Evolutionary conservation across 2,797 vertebrate species (phyloP).

Genomic region (Phalloptychus januarius): DNA sequence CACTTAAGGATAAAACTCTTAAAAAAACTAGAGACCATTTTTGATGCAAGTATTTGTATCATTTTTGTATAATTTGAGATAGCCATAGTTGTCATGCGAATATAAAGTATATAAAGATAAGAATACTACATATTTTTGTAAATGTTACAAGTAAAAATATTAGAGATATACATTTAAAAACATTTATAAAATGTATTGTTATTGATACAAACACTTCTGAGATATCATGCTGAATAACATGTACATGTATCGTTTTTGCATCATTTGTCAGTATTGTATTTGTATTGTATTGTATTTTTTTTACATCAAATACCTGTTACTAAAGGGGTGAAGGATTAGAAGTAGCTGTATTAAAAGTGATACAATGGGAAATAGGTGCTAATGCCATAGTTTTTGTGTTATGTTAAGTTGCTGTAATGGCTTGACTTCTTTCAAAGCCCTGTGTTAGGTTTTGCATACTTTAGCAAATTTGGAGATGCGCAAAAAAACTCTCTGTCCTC

Average conservation of each 20-base stretch:
- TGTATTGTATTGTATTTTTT: too few species aligned
- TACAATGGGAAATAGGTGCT: neutral
- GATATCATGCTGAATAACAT: neutral
- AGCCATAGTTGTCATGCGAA: neutral
- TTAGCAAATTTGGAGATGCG: neutral
- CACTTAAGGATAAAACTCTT: neutral
- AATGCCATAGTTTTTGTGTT: neutral
- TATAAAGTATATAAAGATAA: neutral
- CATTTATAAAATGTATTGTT: neutral
- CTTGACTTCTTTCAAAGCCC: too few species aligned
- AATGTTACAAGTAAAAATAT: neutral
- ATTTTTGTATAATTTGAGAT: neutral
- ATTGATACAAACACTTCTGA: neutral
- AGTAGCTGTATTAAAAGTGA: neutral
- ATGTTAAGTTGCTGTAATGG: neutral
- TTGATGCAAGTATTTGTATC: neutral
- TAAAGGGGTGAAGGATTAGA: neutral
- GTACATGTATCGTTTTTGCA: neutral
- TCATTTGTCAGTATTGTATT: neutral
- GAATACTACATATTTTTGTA: neutral
- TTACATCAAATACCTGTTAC: neutral
- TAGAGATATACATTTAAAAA: neutral
- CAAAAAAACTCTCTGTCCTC: neutral
- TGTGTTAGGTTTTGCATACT: too few species aligned
- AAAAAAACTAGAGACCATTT: neutral